These are phyloP conservation scores for Pomacea canaliculata DNA, from an alignment of 2,888 invertebrate species.

Conservation along the genomic window DNA sequence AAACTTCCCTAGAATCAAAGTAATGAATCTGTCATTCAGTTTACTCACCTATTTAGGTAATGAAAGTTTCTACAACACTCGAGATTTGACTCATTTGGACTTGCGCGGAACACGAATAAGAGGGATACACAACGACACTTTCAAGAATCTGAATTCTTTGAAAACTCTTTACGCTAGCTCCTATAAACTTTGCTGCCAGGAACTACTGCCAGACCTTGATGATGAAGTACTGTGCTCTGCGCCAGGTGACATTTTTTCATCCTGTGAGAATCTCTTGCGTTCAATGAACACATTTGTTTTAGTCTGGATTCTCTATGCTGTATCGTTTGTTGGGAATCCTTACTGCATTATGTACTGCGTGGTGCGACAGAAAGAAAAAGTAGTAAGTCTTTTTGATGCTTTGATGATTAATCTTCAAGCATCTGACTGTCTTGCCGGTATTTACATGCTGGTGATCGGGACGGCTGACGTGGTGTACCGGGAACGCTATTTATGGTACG, in stretches of 20 bases:
- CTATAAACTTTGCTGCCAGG: slow-evolving; percentile 26
- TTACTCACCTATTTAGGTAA: neutral
- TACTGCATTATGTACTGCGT: slow-evolving; percentile 26
- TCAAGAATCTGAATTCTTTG: neutral
- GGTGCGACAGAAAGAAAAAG: slow-evolving; percentile 9
- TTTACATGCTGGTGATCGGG: too few species aligned
- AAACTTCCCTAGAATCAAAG: too few species aligned
- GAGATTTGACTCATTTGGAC: slow-evolving; percentile 13
- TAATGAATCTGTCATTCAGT: neutral
- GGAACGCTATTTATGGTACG: too few species aligned
- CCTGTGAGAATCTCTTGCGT: slow-evolving; percentile 26
- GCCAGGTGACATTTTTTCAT: slow-evolving; percentile 19
- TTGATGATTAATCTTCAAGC: too few species aligned
- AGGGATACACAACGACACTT: neutral
- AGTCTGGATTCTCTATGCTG: slow-evolving; percentile 18
- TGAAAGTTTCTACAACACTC: slow-evolving; percentile 11
- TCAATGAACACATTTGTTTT: slow-evolving; percentile 9
- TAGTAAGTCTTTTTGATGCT: neutral
- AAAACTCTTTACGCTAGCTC: slow-evolving; percentile 13
- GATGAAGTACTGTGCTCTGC: slow-evolving; percentile 3
- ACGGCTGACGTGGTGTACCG: too few species aligned
- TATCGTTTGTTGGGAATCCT: slow-evolving; percentile 24
- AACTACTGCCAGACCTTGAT: slow-evolving; percentile 17
- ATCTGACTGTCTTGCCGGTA: too few species aligned
- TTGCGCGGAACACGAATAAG: slow-evolving; percentile 9